These are phyloP conservation scores for Hymenochirus boettgeri DNA, from an alignment of 2,113 vertebrate genomes.

Conservation along the genomic window DNA sequence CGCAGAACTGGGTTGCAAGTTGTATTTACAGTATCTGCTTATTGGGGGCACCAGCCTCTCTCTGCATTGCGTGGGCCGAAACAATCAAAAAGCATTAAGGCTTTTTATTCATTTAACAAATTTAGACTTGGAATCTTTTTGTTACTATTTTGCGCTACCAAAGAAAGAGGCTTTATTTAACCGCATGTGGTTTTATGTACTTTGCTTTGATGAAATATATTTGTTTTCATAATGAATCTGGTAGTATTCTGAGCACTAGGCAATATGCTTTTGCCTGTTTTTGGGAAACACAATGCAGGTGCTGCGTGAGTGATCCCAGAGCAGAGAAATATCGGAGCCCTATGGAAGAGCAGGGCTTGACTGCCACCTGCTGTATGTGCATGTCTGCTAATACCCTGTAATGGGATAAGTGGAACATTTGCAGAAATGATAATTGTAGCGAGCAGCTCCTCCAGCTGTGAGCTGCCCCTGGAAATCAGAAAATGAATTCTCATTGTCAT, in stretches of 20 bases:
- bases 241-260: not conserved
- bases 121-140: not conserved
- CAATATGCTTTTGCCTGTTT: not conserved
- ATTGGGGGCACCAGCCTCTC: too few species aligned
- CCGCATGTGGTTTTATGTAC: not conserved
- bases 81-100: not conserved
- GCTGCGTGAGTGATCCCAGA: not conserved
- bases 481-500: conserved; percentile 7
- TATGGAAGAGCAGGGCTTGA: not conserved
- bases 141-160: not conserved
- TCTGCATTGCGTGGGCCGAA: too few species aligned
- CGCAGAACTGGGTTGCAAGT: too few species aligned
- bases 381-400: conserved; percentile 3
- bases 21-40: too few species aligned
- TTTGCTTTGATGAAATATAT: conserved; percentile 1
- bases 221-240: conserved; percentile 1
- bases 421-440: conserved; percentile 35
- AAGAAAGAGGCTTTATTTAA: not conserved
- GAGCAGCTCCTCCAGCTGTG: conserved; percentile 22
- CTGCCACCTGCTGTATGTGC: conserved; percentile 7
- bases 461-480: conserved; percentile 6
- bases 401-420: conserved; percentile 37
- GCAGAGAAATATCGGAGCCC: not conserved
- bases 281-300: conserved; percentile 14
- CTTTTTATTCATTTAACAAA: not conserved